These are phyloP conservation scores for Euura saliciscinereae DNA, from an alignment of 1,140 invertebrate genomes.

Conservation along the genomic window DNA sequence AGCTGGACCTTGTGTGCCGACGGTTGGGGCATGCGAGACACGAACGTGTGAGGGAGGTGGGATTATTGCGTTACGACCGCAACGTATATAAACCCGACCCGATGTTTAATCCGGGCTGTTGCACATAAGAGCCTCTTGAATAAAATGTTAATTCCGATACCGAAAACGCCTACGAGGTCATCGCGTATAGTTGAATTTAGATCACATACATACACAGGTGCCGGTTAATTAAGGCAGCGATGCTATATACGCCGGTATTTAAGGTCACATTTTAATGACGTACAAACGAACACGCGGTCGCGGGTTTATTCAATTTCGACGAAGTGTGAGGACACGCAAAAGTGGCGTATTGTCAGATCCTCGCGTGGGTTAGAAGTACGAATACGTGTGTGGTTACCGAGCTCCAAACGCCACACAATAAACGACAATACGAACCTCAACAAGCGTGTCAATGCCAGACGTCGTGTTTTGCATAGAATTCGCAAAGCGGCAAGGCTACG, in stretches of 20 bases:
- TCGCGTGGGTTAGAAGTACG: too few species aligned
- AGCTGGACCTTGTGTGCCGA: background rate
- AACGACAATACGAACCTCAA: background rate
- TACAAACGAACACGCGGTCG: too few species aligned
- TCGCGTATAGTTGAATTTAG: too few species aligned
- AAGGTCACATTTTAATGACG: too few species aligned
- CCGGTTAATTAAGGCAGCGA: background rate
- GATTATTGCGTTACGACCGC: background rate
- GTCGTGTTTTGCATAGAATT: constrained; percentile 7
- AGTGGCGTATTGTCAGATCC: background rate
- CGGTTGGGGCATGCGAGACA: background rate
- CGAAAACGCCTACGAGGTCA: too few species aligned
- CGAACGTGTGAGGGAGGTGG: background rate
- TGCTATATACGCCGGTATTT: background rate
- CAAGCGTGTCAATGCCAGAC: constrained; percentile 31
- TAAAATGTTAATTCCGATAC: constrained; percentile 1
- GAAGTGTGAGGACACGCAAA: background rate
- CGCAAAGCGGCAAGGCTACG: constrained; percentile 20
- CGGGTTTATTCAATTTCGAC: background rate
- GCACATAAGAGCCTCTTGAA: background rate
- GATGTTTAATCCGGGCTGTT: background rate
- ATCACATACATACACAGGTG: too few species aligned
- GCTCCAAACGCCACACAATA: background rate
- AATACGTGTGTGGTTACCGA: too few species aligned
- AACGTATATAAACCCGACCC: background rate